phyloP scores from a whole-genome alignment of 2,797 vertebrate genomes.

The Enteromius treurensis region DNA sequence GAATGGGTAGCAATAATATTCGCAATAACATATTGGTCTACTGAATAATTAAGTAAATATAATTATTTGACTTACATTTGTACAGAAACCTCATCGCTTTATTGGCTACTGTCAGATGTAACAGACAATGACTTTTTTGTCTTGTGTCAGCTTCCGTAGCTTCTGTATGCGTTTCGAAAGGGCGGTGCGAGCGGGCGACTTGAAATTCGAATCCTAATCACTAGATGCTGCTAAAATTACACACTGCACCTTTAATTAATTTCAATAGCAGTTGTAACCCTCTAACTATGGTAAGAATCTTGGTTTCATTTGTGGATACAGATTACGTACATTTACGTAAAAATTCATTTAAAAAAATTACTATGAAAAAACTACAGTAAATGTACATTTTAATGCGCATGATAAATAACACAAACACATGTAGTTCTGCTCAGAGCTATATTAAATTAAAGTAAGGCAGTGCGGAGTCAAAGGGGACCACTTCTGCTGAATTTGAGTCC shows the following conservation, averaged over 20 bases:
- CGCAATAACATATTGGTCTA: too few relatives aligned
- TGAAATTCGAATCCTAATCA: too few relatives aligned
- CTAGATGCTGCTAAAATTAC: too few relatives aligned
- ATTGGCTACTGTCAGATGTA: too few relatives aligned
- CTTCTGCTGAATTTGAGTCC: slow-evolving; percentile 9
- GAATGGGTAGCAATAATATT: too few relatives aligned
- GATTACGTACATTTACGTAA: background rate
- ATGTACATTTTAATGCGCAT: background rate
- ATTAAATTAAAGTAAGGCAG: slow-evolving; percentile 1
- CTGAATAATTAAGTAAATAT: too few relatives aligned
- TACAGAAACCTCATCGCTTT: too few relatives aligned
- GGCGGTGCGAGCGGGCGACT: too few relatives aligned
- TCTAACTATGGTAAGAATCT: background rate
- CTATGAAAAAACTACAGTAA: background rate
- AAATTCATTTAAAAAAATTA: background rate
- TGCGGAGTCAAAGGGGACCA: background rate
- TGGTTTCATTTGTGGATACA: background rate
- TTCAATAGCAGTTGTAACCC: background rate
- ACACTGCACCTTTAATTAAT: background rate
- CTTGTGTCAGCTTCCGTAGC: too few relatives aligned
- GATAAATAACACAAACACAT: background rate
- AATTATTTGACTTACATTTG: too few relatives aligned
- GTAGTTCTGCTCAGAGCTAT: background rate
- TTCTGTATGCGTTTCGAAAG: too few relatives aligned
- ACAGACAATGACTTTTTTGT: too few relatives aligned